Evolutionary conservation across 2,888 invertebrate species (phyloP).

Genomic region (Lepidonotus clava): DNA sequence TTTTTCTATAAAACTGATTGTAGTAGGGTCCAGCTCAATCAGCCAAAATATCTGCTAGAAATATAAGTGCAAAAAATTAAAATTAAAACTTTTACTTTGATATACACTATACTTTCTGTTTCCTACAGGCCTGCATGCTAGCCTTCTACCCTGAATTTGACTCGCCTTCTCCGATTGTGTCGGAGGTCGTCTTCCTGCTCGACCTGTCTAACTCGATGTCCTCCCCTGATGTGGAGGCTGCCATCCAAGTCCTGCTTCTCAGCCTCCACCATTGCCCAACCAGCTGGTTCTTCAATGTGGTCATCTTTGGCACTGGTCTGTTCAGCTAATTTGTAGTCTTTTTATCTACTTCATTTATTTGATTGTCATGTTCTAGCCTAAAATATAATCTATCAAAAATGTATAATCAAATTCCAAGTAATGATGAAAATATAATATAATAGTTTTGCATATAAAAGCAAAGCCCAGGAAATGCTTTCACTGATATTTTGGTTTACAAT

Average conservation of each 20-base stretch:
- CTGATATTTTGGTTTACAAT: no score
- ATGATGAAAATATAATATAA: not conserved
- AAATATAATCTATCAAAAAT: not conserved
- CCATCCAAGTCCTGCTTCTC: constrained; percentile 75
- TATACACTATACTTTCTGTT: not conserved
- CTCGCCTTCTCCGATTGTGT: constrained; percentile 68
- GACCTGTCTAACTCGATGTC: constrained; percentile 81
- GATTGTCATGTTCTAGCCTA: no score
- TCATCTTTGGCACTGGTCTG: constrained; percentile 79
- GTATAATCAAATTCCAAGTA: constrained; percentile 70
- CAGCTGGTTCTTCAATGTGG: constrained; percentile 79
- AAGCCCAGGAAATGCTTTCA: no score
- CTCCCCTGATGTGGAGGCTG: constrained; percentile 70
- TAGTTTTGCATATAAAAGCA: no score
- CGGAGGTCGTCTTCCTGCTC: constrained; percentile 75
- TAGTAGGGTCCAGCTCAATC: no score
- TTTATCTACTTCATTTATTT: no score
- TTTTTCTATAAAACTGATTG: no score
- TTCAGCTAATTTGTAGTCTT: not conserved
- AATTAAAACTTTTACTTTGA: no score
- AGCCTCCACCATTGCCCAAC: constrained; percentile 77
- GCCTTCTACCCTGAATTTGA: constrained; percentile 81
- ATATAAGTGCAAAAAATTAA: no score
- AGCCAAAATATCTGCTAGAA: no score
- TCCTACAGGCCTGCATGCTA: constrained; percentile 78